Base-by-base conservation (phyloP, 2,797 vertebrate species). In the Myotis daubentonii region DNA sequence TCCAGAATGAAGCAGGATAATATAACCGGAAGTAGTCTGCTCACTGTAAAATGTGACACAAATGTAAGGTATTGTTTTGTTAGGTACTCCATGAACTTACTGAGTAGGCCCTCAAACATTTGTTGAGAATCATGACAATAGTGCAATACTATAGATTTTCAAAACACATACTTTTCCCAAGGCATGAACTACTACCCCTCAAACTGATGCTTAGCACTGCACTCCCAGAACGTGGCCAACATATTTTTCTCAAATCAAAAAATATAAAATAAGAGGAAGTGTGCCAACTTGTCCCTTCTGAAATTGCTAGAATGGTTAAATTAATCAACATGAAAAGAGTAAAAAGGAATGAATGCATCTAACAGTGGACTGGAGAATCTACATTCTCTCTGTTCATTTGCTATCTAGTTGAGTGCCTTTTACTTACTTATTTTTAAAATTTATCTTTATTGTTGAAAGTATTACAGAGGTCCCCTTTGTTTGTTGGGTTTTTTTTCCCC, bases 1-100 rank as follows among this genome's bases (percentile, higher is more conserved):
- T 90, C 89, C 28, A 72, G 74, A 80, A 89, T 57, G 70, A 74
- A 83, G 25, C 57, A 93, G 89, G 44, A 76, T 11, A 23, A 76
- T 25, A 76, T 16, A 66, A 78, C n/a, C 28, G 2, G n/a, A 36
- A 89, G 71, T 79, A 88, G 12, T 8, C 1, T 79, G 38, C 6
- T 70, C 8, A 33, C 9, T 47, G 17, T 55, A 74, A 82, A 89
- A 89, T 47, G 19, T 47, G 70, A 75, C 7, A 38, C 23, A 94
- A 65, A 83, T 11, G 1, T 36, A 57, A 86, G 38, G 51, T 87
- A 47, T 1, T 75, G 5, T 60, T 86, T 89, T 71, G 60, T 74
- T 47, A 79, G 22, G 28, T 11, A 41, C 15, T 44, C 20, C 30
- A 2, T 36, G 53, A 78, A 57, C 51, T 49, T 53, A 70, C 20